Conservation (phyloP, 2,113 vertebrate genomes). For the Tupaia chinensis region DNA sequence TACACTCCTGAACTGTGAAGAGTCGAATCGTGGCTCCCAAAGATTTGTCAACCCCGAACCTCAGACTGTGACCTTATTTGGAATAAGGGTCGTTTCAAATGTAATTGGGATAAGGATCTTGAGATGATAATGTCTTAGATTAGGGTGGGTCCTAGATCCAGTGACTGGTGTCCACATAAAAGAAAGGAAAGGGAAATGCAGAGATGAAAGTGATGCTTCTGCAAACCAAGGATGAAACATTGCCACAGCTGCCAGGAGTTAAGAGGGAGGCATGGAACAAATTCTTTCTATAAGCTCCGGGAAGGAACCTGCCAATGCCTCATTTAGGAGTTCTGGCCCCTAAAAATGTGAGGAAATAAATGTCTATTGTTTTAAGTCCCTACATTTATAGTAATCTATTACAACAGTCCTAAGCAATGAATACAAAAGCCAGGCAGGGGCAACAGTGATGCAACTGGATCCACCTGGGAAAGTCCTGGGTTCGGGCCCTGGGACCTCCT, state of each 20-base stretch:
- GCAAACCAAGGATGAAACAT: accelerated
- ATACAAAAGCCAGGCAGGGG: not conserved
- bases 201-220: not conserved
- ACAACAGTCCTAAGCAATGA: not conserved
- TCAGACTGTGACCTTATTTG: not conserved
- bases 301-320: not conserved
- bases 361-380: not conserved
- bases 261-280: accelerated
- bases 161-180: not conserved
- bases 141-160: not conserved
- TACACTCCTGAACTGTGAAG: not conserved
- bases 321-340: not conserved
- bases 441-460: too few species aligned
- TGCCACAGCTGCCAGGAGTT: not conserved
- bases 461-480: too few species aligned
- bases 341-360: not conserved
- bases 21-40: not conserved
- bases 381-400: not conserved
- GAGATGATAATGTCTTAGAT: not conserved
- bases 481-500: too few species aligned
- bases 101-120: not conserved
- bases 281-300: not conserved
- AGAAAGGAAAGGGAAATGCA: not conserved
- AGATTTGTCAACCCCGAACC: not conserved
- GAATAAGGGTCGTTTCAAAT: not conserved